Conservation (phyloP, 2,113 vertebrate genomes). For the Burhinus oedicnemus region DNA sequence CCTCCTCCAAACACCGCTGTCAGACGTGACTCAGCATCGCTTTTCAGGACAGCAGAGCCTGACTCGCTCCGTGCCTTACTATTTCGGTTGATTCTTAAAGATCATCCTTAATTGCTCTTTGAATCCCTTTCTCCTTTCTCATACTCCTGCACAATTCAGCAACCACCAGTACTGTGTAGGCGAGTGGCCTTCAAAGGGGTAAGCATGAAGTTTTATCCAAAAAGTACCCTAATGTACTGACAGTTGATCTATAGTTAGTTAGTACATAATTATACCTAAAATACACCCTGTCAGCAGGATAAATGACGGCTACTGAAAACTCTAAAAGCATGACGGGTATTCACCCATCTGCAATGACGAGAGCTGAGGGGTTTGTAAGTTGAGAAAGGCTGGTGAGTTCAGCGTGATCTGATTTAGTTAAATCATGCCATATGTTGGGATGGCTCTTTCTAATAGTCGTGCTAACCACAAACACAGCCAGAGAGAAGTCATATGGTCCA, state of each 20-base stretch:
- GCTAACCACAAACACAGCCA: constrained; percentile 38
- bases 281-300: constrained; percentile 64
- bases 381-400: constrained; percentile 53
- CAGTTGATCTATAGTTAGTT: constrained; percentile 72
- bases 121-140: background rate
- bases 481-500: constrained; percentile 35
- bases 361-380: constrained; percentile 60
- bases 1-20: background rate
- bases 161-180: constrained; percentile 18
- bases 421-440: constrained; percentile 49
- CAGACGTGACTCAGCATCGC: background rate
- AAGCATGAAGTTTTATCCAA: constrained; percentile 59
- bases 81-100: constrained; percentile 2
- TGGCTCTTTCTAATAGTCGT: constrained; percentile 32
- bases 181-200: constrained; percentile 48
- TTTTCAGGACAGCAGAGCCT: background rate
- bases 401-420: constrained; percentile 49
- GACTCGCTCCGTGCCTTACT: background rate
- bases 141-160: constrained; percentile 19
- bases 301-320: constrained; percentile 67
- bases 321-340: constrained; percentile 58
- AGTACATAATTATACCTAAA: constrained; percentile 70
- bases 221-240: constrained; percentile 53
- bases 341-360: constrained; percentile 61
- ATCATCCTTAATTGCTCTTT: constrained; percentile 1